Evolutionary conservation across 2,113 vertebrate genomes (phyloP).

Genomic region (Bungarus multicinctus): DNA sequence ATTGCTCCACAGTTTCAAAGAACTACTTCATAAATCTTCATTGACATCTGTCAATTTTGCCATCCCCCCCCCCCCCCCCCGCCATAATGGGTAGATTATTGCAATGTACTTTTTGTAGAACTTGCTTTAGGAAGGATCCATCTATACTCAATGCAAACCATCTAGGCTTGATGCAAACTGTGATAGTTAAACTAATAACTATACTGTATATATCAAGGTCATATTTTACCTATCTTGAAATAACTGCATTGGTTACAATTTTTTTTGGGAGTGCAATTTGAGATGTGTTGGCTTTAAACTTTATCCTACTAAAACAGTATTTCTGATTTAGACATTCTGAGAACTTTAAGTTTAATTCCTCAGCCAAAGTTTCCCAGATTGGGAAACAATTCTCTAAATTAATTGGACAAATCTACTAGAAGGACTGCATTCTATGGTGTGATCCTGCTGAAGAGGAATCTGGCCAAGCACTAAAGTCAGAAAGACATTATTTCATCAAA

Average conservation of each 20-base stretch:
- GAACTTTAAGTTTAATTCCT: background rate
- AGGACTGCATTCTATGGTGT: background rate
- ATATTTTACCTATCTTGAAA: background rate
- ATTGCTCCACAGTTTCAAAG: background rate
- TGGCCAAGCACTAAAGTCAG: background rate
- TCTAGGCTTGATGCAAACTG: background rate
- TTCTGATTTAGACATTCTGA: background rate
- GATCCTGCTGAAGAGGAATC: background rate
- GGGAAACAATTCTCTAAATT: background rate
- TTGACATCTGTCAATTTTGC: background rate
- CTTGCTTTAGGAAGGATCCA: background rate
- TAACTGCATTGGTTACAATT: background rate
- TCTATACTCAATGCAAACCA: background rate
- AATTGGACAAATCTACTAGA: background rate
- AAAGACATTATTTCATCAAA: background rate
- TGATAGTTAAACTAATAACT: background rate
- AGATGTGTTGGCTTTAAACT: background rate
- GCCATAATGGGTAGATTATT: background rate
- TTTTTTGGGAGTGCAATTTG: background rate
- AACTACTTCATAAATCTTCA: background rate
- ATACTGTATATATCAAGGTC: background rate
- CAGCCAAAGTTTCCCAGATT: background rate
- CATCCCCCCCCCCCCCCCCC: too few species aligned
- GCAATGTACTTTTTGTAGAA: background rate
- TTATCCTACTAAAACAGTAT: background rate